A percentile compares a stretch with the other conserved stretches of the same genome.
phyloP scores from a whole-genome alignment of 2,888 invertebrate genomes.

The Drosophila tripunctata region DNA sequence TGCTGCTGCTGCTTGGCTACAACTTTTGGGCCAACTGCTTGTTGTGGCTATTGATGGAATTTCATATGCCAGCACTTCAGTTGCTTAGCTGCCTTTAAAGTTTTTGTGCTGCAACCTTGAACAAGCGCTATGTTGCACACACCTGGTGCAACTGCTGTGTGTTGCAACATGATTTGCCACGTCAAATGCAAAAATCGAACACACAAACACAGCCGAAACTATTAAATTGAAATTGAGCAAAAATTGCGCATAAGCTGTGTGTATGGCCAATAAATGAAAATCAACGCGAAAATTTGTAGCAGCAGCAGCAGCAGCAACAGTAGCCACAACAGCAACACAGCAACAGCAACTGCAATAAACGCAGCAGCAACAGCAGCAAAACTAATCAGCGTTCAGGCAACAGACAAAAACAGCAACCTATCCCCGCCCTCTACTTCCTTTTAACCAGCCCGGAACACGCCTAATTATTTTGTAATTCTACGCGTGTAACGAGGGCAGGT shows the following conservation, averaged over 20 bases:
- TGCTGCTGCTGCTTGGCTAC: conserved; percentile 19
- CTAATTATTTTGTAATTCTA: conserved; percentile 71
- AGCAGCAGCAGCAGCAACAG: conserved; percentile 11
- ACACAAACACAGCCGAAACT: no score
- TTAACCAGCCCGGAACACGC: conserved; percentile 17
- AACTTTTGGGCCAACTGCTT: conserved; percentile 42
- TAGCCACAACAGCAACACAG: conserved; percentile 3
- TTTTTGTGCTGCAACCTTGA: conserved; percentile 32
- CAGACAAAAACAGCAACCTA: no score
- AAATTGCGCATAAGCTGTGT: conserved; percentile 50
- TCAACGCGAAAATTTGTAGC: conserved; percentile 37
- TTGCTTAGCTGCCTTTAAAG: conserved; percentile 37
- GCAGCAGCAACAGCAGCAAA: conserved; percentile 19
- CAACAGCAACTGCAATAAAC: conserved; percentile 21
- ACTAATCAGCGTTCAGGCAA: conserved; percentile 47
- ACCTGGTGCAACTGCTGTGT: no score
- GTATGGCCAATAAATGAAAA: conserved; percentile 38
- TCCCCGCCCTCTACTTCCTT: no score
- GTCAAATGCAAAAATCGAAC: not conserved
- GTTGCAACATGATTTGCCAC: conserved; percentile 7
- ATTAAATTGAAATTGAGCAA: conserved; percentile 19
- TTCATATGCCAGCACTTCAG: conserved; percentile 63
- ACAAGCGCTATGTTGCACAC: no score
- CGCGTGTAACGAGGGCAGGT: conserved; percentile 10
- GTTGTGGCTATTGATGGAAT: conserved; percentile 67